A percentile compares a stretch with the other conserved stretches of the same genome.
Evolutionary conservation across 2,888 invertebrate species (phyloP).

Genomic region (Ophion ellenae): DNA sequence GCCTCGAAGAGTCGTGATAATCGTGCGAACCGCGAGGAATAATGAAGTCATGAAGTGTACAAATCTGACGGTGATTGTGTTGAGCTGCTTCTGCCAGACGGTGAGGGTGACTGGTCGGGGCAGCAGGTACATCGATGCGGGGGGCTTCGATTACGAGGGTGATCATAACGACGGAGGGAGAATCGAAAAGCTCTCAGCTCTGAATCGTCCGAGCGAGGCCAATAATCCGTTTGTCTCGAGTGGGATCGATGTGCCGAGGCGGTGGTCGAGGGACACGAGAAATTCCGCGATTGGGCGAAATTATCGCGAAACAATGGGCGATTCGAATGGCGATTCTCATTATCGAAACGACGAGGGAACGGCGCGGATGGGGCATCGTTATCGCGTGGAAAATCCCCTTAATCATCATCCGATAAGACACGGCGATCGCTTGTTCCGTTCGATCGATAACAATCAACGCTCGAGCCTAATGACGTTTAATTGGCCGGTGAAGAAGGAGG

Average conservation of each 20-base stretch:
- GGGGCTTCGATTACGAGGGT: conserved; percentile 41
- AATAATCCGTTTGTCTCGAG: conserved; percentile 1
- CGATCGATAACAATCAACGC: conserved; percentile 70
- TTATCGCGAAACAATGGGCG: conserved; percentile 33
- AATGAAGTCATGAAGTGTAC: conserved; percentile 79
- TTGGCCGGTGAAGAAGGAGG: conserved; percentile 95
- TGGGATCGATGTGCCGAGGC: neutral
- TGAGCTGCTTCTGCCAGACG: conserved; percentile 73
- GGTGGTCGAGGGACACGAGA: neutral
- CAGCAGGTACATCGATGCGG: conserved; percentile 39
- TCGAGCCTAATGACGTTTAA: conserved; percentile 74
- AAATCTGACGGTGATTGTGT: conserved; percentile 67
- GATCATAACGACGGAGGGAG: conserved; percentile 29
- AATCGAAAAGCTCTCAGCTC: neutral
- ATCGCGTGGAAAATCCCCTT: conserved; percentile 74
- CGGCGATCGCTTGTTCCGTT: conserved; percentile 75
- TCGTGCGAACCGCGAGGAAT: conserved; percentile 30
- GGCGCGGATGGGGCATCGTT: conserved; percentile 37
- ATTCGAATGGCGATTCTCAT: conserved; percentile 6
- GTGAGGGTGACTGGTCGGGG: conserved; percentile 66
- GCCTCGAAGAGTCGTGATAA: conserved; percentile 45
- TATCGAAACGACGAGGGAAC: conserved; percentile 13
- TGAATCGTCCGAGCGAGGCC: neutral
- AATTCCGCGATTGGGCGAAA: conserved; percentile 5
- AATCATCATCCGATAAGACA: conserved; percentile 79